phyloP scores from a whole-genome alignment of 1,140 invertebrate genomes.

The Bombus balteatus region DNA sequence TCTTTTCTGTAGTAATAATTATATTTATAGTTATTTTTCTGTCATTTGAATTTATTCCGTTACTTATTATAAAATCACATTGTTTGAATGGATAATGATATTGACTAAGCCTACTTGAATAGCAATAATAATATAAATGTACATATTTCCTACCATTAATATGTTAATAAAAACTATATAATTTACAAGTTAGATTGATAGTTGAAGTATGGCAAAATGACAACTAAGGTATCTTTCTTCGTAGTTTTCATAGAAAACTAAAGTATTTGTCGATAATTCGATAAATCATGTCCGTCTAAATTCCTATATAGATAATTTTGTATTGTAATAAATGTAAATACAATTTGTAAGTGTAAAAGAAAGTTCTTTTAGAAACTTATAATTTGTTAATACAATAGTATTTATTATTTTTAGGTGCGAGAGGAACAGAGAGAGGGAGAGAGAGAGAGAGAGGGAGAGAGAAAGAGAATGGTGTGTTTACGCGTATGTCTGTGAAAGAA shows the following conservation, averaged over 20 bases:
- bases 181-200: constrained; percentile 9
- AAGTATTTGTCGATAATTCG: constrained; percentile 1
- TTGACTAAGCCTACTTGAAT: background rate
- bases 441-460: too few relatives aligned
- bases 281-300: background rate
- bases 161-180: background rate
- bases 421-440: too few relatives aligned
- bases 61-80: background rate
- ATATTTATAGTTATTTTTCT: background rate
- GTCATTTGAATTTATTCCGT: background rate
- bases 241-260: too few relatives aligned
- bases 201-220: too few relatives aligned
- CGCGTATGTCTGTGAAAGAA: background rate
- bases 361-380: too few relatives aligned
- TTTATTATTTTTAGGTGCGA: too few relatives aligned
- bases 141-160: background rate
- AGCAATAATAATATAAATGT: background rate
- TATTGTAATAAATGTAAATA: background rate
- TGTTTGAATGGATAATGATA: background rate
- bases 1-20: background rate
- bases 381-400: background rate
- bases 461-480: background rate
- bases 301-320: constrained; percentile 6
- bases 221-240: too few relatives aligned
- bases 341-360: background rate